These are phyloP conservation scores for Drosophila meridionalis DNA, from an alignment of 2,888 invertebrate species.

Conservation along the genomic window DNA sequence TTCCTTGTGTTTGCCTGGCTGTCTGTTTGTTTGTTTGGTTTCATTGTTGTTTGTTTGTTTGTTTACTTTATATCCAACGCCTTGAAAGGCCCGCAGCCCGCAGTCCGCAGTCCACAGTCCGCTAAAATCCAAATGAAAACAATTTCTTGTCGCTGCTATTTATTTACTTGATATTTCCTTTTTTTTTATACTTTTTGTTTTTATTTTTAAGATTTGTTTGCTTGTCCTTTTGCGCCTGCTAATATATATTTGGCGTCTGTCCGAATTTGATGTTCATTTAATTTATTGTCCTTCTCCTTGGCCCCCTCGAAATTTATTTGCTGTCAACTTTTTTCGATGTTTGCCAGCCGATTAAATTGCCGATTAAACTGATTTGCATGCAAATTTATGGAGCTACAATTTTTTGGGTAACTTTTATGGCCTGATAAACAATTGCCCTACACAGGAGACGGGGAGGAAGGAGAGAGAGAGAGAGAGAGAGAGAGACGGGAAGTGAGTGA, in stretches of 20 bases:
- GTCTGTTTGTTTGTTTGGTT: slow-evolving; percentile 76
- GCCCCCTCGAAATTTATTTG: slow-evolving; percentile 66
- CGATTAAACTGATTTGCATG: slow-evolving; percentile 63
- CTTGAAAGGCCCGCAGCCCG: slow-evolving; percentile 2
- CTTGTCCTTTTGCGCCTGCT: slow-evolving; percentile 14
- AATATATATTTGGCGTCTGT: slow-evolving; percentile 33
- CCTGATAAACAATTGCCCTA: slow-evolving; percentile 1
- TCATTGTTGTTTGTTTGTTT: slow-evolving; percentile 75
- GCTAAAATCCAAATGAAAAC: slow-evolving; percentile 63
- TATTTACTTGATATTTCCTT: slow-evolving; percentile 38
- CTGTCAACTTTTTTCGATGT: slow-evolving; percentile 57
- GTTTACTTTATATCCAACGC: slow-evolving; percentile 53
- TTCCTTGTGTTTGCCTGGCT: slow-evolving; percentile 66
- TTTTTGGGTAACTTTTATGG: slow-evolving; percentile 16
- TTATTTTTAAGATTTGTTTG: slow-evolving; percentile 1
- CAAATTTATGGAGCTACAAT: slow-evolving; percentile 37
- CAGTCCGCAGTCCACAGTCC: slow-evolving; percentile 6
- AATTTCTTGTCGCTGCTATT: slow-evolving; percentile 61
- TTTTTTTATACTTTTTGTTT: not conserved
- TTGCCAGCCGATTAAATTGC: slow-evolving; percentile 52
- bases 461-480: too few species aligned
- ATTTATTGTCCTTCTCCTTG: slow-evolving; percentile 67
- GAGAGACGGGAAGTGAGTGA: not conserved
- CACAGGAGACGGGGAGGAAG: not conserved
- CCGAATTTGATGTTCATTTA: slow-evolving; percentile 74